phyloP scores from a whole-genome alignment of 2,888 invertebrate genomes.

The Leptopterna dolabrata region DNA sequence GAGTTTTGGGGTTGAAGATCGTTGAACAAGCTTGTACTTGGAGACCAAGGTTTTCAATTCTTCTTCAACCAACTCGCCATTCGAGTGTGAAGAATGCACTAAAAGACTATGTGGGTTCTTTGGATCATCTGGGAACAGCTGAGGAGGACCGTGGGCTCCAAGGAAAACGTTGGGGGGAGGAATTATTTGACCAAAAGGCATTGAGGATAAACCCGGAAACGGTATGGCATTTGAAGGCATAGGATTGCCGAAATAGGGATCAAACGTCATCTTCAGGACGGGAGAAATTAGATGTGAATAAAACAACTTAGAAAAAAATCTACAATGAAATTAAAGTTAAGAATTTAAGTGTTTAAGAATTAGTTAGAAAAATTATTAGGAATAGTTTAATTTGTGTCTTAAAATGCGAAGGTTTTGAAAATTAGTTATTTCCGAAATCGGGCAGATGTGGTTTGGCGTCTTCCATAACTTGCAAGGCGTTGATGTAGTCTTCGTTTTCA shows the following conservation, averaged over 20 bases:
- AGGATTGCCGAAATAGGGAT: neutral
- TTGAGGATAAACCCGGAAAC: neutral
- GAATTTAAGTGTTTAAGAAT: neutral
- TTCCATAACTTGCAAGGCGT: slow-evolving; percentile 76
- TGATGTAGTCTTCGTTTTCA: slow-evolving; percentile 76
- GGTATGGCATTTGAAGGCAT: slow-evolving; percentile 17
- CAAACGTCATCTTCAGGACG: neutral
- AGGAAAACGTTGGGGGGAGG: slow-evolving; percentile 29
- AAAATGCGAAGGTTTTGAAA: neutral
- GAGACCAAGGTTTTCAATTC: neutral
- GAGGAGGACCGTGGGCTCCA: neutral
- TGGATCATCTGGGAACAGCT: neutral
- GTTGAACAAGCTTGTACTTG: neutral
- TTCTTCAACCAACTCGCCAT: neutral
- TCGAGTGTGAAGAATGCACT: neutral
- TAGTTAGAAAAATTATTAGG: neutral
- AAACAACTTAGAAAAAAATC: neutral
- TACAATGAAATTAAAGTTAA: neutral
- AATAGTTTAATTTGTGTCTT: neutral
- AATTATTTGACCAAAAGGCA: neutral
- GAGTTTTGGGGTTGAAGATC: neutral
- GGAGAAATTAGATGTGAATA: neutral
- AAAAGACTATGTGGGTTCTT: neutral
- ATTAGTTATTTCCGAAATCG: neutral
- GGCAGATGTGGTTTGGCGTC: slow-evolving; percentile 66